A percentile compares a stretch with the other conserved stretches of the same genome.
Evolutionary conservation across 64 coral and sea anemone species (phyloP).

Genomic region (Hydrozoanthus tunicans): DNA sequence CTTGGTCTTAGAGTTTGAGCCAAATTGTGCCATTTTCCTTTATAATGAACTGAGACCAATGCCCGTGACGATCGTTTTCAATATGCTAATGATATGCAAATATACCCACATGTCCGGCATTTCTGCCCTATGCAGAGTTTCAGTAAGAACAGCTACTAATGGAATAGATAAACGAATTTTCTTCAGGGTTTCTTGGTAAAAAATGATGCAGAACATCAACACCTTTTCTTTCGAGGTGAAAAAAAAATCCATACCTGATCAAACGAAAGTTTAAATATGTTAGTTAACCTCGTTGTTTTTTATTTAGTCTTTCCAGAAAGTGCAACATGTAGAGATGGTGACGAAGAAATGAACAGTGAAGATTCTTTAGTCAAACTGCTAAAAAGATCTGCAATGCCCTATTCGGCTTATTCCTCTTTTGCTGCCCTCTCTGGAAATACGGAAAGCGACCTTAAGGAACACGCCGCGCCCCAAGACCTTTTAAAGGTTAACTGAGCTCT

Average conservation of each 20-base stretch:
- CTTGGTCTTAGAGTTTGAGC: too few relatives aligned
- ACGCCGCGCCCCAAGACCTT: not conserved
- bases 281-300: not conserved
- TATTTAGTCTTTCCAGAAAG: conserved; percentile 52
- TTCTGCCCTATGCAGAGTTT: too few relatives aligned
- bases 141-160: not conserved
- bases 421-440: conserved; percentile 78
- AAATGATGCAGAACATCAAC: too few relatives aligned
- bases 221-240: too few relatives aligned
- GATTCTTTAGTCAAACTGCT: conserved; percentile 31
- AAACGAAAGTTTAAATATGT: too few relatives aligned
- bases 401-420: conserved; percentile 79
- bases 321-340: not conserved
- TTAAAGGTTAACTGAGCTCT: conserved; percentile 1
- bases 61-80: too few relatives aligned
- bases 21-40: too few relatives aligned
- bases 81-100: too few relatives aligned
- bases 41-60: too few relatives aligned
- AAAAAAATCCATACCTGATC: too few relatives aligned
- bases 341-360: not conserved
- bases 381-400: not conserved
- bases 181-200: not conserved
- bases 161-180: not conserved
- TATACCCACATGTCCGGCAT: too few relatives aligned
- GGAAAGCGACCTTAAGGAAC: conserved; percentile 40